Percentiles rank a stretch among this genome's conserved stretches.
These are phyloP conservation scores for Heliconius aoede DNA, from an alignment of 2,888 invertebrate species.

Conservation along the genomic window DNA sequence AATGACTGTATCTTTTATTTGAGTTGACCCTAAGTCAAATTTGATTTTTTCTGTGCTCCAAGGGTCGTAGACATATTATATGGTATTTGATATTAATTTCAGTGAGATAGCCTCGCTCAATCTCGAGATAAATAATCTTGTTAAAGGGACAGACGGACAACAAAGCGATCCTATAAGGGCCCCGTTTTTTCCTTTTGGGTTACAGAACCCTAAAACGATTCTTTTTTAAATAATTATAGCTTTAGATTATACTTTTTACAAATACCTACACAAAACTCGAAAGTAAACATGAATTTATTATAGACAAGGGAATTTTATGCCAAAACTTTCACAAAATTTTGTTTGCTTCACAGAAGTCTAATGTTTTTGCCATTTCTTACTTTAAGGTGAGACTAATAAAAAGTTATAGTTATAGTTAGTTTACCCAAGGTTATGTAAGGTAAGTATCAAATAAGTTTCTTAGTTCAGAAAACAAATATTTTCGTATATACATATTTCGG, in stretches of 20 bases:
- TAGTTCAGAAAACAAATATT: neutral
- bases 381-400: neutral
- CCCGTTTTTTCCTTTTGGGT: too few relatives aligned
- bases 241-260: constrained; percentile 21
- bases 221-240: neutral
- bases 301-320: constrained; percentile 38
- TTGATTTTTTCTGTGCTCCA: too few relatives aligned
- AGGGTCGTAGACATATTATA: too few relatives aligned
- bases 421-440: neutral
- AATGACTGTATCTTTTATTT: too few relatives aligned
- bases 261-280: constrained; percentile 30
- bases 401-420: constrained; percentile 1
- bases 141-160: too few relatives aligned
- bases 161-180: too few relatives aligned
- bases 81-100: too few relatives aligned
- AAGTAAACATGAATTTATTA: constrained; percentile 39
- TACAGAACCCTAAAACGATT: neutral
- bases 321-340: constrained; percentile 36
- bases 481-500: neutral
- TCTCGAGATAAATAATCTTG: too few relatives aligned
- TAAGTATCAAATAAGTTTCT: neutral
- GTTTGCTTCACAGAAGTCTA: constrained; percentile 13
- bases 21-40: too few relatives aligned
- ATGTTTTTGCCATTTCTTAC: constrained; percentile 24
- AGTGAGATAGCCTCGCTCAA: too few relatives aligned